Base-by-base conservation (phyloP, 2,888 invertebrate genomes). In the Plemyria rubiginata region DNA sequence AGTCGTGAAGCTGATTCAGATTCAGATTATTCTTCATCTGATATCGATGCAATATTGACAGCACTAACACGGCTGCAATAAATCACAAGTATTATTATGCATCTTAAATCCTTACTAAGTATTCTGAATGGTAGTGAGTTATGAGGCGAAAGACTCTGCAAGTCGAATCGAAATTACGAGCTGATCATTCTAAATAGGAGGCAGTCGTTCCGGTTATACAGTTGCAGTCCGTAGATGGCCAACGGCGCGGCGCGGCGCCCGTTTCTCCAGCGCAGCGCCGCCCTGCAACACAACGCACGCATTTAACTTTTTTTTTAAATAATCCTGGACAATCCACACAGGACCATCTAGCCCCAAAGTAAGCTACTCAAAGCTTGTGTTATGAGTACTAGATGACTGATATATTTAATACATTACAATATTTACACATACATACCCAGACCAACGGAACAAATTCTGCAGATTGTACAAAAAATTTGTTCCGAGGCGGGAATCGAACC, bases 221-320 rank as follows among this genome's bases (percentile, higher is more conserved):
- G 90, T 89, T 89, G 90, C 84, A 74, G 80, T 80, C 89, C 90
- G 73, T 90, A 92, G 85, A 89, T 87, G 90, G 90, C 77, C 79
- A 81, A 79, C 79, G 79, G 76, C 79, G 83, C 78, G 77, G 76
- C 80, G 76, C 80, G 85, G 81, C 85, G 88, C 82, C 80, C 82
- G 88, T 88, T 87, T 86, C 88, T 80, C 83, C 73, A 70, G 66
- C 67, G 70, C 73, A 70, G 66, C 67, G 70, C 66, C 69, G 64
- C 65, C 67, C 71, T 68, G 69, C 65, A 65, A 64, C 62, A 65
- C 60, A 3, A 67, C 53, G 61, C 61, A 41, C 50, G 59, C 52
- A 49, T 57, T 62, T 55, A 54, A 46, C 45, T n/a, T n/a, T n/a
- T n/a, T n/a, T n/a, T n/a, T n/a, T n/a, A n/a, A n/a, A n/a, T n/a